Conservation (phyloP, 2,113 vertebrate genomes). For the Rallus limicola region DNA sequence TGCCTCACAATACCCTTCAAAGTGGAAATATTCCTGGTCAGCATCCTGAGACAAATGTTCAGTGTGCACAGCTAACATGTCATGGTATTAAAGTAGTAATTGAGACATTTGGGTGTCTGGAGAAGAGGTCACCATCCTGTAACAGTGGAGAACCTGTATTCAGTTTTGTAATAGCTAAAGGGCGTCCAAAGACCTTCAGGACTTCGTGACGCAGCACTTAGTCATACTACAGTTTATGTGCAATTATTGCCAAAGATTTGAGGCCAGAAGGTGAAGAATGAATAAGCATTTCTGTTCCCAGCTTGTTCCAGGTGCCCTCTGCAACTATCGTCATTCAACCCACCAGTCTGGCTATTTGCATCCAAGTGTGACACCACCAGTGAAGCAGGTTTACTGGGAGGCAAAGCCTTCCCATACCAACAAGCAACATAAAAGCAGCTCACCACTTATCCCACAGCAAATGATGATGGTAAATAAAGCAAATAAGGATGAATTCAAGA, state of each 20-base stretch:
- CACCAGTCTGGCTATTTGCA: neutral
- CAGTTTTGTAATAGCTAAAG: neutral
- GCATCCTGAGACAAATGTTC: neutral
- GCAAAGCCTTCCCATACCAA: fast-evolving
- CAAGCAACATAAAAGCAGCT: neutral
- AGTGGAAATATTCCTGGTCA: neutral
- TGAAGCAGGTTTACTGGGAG: neutral
- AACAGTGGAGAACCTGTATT: neutral
- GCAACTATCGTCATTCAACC: neutral
- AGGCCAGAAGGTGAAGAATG: neutral
- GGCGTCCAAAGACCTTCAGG: neutral
- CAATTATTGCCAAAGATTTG: neutral
- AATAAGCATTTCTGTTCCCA: neutral
- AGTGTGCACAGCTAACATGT: neutral
- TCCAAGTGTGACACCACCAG: neutral
- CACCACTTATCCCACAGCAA: neutral
- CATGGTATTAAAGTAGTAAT: fast-evolving
- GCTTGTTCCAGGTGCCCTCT: neutral
- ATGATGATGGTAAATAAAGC: fast-evolving
- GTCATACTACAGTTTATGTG: neutral
- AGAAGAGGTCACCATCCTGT: neutral
- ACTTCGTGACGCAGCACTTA: neutral
- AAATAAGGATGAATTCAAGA: neutral
- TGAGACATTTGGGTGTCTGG: neutral
- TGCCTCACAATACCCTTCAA: neutral